Evolutionary conservation across 1,140 invertebrate genomes (phyloP), one percentile per base, ranked within the genome.

Genomic region (Tetragonula clypearis): DNA sequence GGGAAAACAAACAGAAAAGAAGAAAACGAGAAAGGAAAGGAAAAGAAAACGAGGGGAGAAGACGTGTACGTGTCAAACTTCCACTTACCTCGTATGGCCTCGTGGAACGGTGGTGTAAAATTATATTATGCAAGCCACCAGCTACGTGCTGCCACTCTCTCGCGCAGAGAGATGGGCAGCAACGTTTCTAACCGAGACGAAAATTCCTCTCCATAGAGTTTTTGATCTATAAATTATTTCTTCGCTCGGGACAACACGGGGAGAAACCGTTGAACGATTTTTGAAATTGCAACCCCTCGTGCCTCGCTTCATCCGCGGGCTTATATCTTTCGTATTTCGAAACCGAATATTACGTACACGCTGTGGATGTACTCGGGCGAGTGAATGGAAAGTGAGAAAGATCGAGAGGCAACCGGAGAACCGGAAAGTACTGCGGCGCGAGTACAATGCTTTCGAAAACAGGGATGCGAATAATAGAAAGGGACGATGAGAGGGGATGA

Each of bases 391-490:
- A 76, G 35, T 53, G 26, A 26, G 14, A 15, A 26, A 35, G 69
- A n/a, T 9, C 5, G 21, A 14, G 14, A 19, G n/a, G n/a, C 19
- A n/a, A 55, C 8, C 8, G 21, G 49, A 66, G 12, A 66, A 17
- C 5, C 6, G 1, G 26, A 8, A 17, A 49, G 35, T 41, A 41
- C 2, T n/a, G 19, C 49, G 35, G 12, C 71, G 26, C 30, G n/a
- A 11, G 15, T 60, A 62, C 75, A 55, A 66, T 69, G 19, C 1
- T 83, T 30, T 58, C 23, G 26, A 60, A 49, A 74, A 69, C 66
- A 73, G 62, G 35, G 35, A 55, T 58, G 74, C 79, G 87, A 87
- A 87, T 87, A 87, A 88, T 87, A 84, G 77, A 87, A 41, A 73
- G 26, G 15, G 23, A 68, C 26, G 66, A 17, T 9, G 14, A 0